Conservation (phyloP, 2,797 vertebrate genomes). For the Sebastes minor region DNA sequence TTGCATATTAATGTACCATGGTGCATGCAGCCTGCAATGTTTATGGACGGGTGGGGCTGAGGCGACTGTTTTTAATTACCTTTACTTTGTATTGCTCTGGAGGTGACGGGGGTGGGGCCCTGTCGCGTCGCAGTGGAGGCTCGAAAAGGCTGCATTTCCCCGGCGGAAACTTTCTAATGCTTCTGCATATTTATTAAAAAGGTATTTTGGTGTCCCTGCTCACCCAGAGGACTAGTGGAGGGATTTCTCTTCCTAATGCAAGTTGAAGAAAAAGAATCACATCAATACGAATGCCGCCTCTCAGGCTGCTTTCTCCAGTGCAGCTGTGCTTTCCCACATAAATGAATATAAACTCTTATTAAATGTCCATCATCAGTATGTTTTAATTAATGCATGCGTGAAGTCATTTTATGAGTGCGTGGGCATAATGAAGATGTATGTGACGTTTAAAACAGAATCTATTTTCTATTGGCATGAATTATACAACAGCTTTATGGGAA, state of each 20-base stretch:
- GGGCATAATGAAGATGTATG: conserved; percentile 68
- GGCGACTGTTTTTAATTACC: conserved; percentile 75
- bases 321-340: conserved; percentile 35
- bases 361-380: conserved; percentile 42
- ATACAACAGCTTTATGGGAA: conserved; percentile 48
- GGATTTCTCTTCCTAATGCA: conserved; percentile 25
- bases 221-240: not conserved
- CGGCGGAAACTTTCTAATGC: conserved; percentile 25
- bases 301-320: conserved; percentile 29
- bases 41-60: conserved; percentile 64
- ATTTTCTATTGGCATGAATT: conserved; percentile 61
- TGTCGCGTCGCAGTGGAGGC: conserved; percentile 1
- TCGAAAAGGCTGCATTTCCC: conserved; percentile 43
- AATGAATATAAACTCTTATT: conserved; percentile 40
- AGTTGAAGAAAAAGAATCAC: conserved; percentile 39
- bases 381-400: conserved; percentile 48
- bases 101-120: conserved; percentile 39
- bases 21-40: conserved; percentile 60
- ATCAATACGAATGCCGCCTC: conserved; percentile 18
- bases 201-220: conserved; percentile 13
- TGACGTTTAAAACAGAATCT: conserved; percentile 43
- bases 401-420: conserved; percentile 42
- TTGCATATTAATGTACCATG: conserved; percentile 82
- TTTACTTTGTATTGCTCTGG: conserved; percentile 53
- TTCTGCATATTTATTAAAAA: conserved; percentile 44